phyloP scores from a whole-genome alignment of 2,113 vertebrate species.

The Lophura nycthemera region DNA sequence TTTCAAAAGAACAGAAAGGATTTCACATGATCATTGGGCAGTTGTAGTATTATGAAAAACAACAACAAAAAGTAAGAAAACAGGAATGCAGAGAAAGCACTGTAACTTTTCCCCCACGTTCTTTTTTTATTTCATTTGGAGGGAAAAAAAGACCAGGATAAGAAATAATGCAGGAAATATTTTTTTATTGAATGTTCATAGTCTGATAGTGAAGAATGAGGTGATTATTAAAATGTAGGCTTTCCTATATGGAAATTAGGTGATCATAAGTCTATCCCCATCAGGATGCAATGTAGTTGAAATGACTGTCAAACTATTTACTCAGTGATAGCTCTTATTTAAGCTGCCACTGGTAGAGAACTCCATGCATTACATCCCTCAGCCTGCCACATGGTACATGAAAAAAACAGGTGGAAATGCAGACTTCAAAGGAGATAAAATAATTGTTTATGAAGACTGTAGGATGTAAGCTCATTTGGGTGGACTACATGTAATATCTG shows the following conservation, averaged over 20 bases:
- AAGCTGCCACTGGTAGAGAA: not conserved
- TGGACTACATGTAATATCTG: not conserved
- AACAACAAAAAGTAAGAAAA: not conserved
- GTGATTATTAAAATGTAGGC: not conserved
- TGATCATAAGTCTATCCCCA: not conserved
- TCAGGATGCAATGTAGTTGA: not conserved
- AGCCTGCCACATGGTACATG: not conserved
- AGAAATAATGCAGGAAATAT: not conserved
- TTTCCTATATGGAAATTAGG: not conserved
- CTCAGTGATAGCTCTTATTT: not conserved
- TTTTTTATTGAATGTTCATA: slow-evolving; percentile 12
- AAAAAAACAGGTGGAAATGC: not conserved
- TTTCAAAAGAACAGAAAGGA: not conserved
- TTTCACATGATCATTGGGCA: not conserved
- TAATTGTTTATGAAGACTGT: not conserved
- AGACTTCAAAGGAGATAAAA: not conserved
- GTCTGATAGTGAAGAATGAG: not conserved
- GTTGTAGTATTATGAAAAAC: not conserved
- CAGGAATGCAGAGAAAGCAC: not conserved
- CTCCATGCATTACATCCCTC: not conserved
- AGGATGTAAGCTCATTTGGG: not conserved
- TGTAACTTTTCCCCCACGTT: not conserved
- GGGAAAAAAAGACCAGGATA: not conserved
- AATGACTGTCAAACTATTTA: not conserved
- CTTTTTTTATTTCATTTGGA: not conserved